Base-by-base conservation (phyloP, 53 echinoderm and acorn worm species). In the Apostichopus leukothele region DNA sequence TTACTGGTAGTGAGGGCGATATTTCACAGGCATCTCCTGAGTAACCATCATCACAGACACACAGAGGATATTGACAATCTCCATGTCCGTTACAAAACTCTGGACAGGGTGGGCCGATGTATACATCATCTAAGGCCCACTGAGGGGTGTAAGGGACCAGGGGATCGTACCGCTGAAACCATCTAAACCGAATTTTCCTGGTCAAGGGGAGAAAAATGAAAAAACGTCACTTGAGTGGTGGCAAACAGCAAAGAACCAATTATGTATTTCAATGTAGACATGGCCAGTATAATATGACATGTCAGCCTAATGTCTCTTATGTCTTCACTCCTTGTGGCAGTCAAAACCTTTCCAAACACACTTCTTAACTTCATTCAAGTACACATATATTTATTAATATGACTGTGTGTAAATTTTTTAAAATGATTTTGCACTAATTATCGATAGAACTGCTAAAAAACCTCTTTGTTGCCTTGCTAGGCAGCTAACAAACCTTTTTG, bases 21-120 rank as follows among this genome's bases (percentile, higher is more conserved):
- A 26, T 83, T 87, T 97, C 94, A 88, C 97, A 97, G 1, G 86
- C 83, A 5, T 53, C 88, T 20, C 97, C 97, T 50, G 78, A 78
- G 89, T 92, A 97, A 51, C 97, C 97, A 14, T 76, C 76, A 91
- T 97, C 97, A 79, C 67, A 39, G 68, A 88, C 21, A 67, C 22
- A 21, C 51, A 85, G 85, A 11, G 97, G 97, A 90, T 91, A 94
- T 81, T 94, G 89, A 86, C 97, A 97, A 27, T 91, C 86, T 7
- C 97, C 97, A 88, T 97, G 97, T 8, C 97, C 97, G 59, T 90
- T 92, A 84, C 97, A 97, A 87, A 90, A 89, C 23, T 86, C 52
- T n/a, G 89, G 81, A 88, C 95, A 97, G 74, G 88, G 85, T 73
- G 83, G 91, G 10, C 93, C 93, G 9, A 97, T 94, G 13, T 87